Base-by-base conservation (phyloP, 1,140 invertebrate genomes). In the Drosophila baimaii region DNA sequence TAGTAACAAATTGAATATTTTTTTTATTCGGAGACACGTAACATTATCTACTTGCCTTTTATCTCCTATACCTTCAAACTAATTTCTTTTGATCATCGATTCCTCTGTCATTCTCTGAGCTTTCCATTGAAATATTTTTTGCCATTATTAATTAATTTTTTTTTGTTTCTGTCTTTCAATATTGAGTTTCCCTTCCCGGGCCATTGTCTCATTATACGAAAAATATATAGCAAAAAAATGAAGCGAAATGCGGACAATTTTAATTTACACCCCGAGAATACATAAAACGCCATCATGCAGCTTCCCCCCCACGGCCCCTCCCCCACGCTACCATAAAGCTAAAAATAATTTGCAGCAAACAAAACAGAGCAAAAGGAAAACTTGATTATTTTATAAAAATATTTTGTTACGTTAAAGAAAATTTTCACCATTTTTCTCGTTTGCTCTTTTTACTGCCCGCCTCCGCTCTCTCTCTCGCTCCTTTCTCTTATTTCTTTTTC, bases 341-440 rank as follows among this genome's bases (percentile, higher is more conserved):
- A 79, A 82, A 78, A 83, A 79, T 79, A 83, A 83, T 77, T 84
- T 79, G 54, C 77, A 69, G 66, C 81, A 79, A 84, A 79, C 74
- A 84, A 84, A 74, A 77, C 63, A 77, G 64, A 25, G 39, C 46
- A 77, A 76, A 77, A 81, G 54, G 72, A 79, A 82, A 85, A 85
- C 74, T 84, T 85, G 78, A 81, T 85, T 85, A 85, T 85, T 85
- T 85, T 85, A 86, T 78, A 85, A 85, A 85, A 85, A 85, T 85
- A 85, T 85, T 85, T 85, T 85, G 77, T 78, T 85, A 75, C 73
- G 77, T 85, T 70, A 81, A 81, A 81, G 74, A 85, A 85, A 57
- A 81, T 85, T 84, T 54, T 69, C 59, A 59, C 55, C 1, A 52
- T 68, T 74, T 81, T 74, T 41, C 52, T 56, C 71, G 31, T 21